phyloP scores from a whole-genome alignment of 1,140 invertebrate species.

The Physella acuta region DNA sequence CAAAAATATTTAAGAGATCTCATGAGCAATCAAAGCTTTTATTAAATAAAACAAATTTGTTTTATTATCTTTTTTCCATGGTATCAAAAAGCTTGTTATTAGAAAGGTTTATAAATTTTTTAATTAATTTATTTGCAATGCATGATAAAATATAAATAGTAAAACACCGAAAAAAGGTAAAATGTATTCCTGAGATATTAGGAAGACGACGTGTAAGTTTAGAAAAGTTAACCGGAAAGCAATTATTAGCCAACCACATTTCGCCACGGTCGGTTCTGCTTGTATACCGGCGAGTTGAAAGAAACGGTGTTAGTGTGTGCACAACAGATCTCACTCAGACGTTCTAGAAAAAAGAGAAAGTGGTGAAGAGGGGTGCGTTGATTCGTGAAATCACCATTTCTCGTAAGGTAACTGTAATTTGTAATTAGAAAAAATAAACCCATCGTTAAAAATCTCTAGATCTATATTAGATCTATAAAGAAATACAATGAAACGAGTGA shows the following conservation, averaged over 20 bases:
- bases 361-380: too few relatives aligned
- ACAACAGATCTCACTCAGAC: not conserved
- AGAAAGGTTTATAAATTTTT: too few relatives aligned
- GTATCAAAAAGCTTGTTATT: too few relatives aligned
- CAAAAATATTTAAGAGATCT: too few relatives aligned
- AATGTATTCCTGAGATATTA: not conserved
- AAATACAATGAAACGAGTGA: not conserved
- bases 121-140: too few relatives aligned
- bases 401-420: not conserved
- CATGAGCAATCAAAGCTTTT: too few relatives aligned
- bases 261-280: conserved; percentile 33
- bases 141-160: too few relatives aligned
- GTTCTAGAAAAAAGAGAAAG: not conserved
- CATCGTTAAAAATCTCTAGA: not conserved
- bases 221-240: conserved; percentile 31
- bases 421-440: too few relatives aligned
- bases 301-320: not conserved
- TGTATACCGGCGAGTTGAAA: conserved; percentile 31
- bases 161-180: not conserved
- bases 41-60: too few relatives aligned
- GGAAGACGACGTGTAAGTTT: conserved; percentile 40
- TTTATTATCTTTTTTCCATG: too few relatives aligned
- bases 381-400: not conserved
- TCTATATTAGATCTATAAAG: not conserved
- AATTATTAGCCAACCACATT: conserved; percentile 37